These are phyloP conservation scores for Lithobius niger DNA, from an alignment of 1,140 invertebrate species.

Conservation along the genomic window DNA sequence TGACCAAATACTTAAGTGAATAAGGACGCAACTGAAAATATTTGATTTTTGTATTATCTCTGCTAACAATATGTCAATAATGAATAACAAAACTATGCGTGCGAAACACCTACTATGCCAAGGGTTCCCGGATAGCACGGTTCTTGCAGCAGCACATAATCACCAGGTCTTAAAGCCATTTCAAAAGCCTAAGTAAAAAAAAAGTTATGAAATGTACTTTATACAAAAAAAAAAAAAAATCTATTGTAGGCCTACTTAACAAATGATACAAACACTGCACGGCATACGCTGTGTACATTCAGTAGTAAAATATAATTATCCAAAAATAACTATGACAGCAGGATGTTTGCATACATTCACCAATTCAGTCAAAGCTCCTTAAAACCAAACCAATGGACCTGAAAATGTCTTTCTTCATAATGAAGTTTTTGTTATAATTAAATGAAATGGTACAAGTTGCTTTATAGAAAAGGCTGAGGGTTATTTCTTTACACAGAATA, in stretches of 20 bases:
- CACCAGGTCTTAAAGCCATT: conserved; percentile 41
- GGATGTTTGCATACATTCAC: no score
- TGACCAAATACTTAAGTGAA: conserved; percentile 22
- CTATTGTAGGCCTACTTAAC: no score
- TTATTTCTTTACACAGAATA: no score
- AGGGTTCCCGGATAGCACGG: conserved; percentile 53
- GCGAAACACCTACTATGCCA: conserved; percentile 49
- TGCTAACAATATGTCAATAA: conserved; percentile 1
- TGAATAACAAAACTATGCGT: conserved; percentile 14
- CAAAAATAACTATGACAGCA: not conserved
- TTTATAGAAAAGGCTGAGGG: no score
- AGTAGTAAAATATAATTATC: conserved; percentile 3
- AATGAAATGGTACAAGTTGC: no score
- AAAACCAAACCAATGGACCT: no score
- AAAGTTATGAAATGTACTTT: not conserved
- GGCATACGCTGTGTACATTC: conserved; percentile 9
- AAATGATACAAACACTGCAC: no score
- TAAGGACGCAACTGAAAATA: conserved; percentile 27
- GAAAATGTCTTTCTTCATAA: no score
- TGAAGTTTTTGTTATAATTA: no score
- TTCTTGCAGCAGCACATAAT: conserved; percentile 51
- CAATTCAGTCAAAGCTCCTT: no score
- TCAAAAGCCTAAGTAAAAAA: conserved; percentile 18
- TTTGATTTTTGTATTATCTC: no score
- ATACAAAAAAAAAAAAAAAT: no score